Evolutionary conservation across 1,140 invertebrate species (phyloP).

Genomic region (Sarcophaga bullata): DNA sequence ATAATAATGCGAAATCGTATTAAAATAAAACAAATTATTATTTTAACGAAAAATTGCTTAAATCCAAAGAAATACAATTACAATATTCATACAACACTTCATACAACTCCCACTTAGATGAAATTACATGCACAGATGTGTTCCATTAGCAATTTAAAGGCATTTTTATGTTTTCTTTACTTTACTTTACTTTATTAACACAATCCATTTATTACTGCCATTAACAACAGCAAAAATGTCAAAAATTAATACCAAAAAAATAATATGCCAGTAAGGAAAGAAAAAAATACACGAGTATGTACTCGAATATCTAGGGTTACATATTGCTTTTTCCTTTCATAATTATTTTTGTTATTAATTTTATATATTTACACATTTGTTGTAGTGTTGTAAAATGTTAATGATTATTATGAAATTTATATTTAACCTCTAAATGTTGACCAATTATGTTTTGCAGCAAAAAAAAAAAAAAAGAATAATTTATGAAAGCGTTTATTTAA

Average conservation of each 20-base stretch:
- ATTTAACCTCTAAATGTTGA: conserved; percentile 17
- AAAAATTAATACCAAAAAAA: neutral
- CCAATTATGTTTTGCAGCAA: neutral
- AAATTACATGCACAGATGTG: neutral
- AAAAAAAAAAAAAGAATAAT: neutral
- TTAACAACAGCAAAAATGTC: neutral
- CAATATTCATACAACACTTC: too few relatives aligned
- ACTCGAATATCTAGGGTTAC: neutral
- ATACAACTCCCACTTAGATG: neutral
- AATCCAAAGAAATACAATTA: neutral
- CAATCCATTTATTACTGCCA: conserved; percentile 4
- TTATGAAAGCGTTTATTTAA: conserved; percentile 18
- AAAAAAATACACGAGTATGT: neutral
- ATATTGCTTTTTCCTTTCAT: neutral
- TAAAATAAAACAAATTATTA: neutral
- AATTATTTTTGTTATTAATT: conserved; percentile 11
- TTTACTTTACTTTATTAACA: neutral
- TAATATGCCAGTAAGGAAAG: neutral
- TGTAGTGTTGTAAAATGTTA: neutral
- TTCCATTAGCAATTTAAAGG: neutral
- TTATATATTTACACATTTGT: neutral
- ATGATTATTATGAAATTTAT: conserved; percentile 6
- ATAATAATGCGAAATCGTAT: too few relatives aligned
- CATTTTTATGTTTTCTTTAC: neutral
- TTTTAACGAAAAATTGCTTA: neutral